Evolutionary conservation across 2,113 vertebrate genomes (phyloP), one percentile per base, ranked within the genome.

Genomic region (Ornithorhynchus anatinus): DNA sequence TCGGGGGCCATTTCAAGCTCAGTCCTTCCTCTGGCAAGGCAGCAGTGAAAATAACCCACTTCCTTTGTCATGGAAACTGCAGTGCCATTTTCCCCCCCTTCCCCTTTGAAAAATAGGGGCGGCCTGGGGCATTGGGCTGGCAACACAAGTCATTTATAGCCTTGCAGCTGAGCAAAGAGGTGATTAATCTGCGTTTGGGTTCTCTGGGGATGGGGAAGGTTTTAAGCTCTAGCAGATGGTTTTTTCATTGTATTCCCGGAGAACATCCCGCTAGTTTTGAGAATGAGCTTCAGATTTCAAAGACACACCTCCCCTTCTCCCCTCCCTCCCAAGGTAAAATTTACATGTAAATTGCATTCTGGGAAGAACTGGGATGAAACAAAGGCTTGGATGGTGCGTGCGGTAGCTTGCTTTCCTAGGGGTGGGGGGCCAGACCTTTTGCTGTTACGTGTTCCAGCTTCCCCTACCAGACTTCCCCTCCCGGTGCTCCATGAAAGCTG

Each of bases 21-120:
- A 16, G 19, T 6, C 23, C 45, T 2, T 0, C 29, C 69, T 51
- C 32, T 47, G 31, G n/a, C 5, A 29, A 58, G 22, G 27, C 16
- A 43, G 16, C 27, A 15, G 13, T 20, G 39, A 38, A 40, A 59
- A 70, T 23, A 67, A 51, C 43, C 29, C 57, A 25, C 33, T 59
- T 6, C 0, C 44, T 37, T 71, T 64, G 43, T 43, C 35, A 39
- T 20, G 5, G 27, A 57, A 36, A 52, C 53, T 11, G 42, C 35
- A 42, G 14, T 52, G 48, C 29, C 22, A 22, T 43, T 31, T 64
- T 72, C 50, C 20, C 53, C 35, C 37, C 44, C 19, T 13, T 25
- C 57, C 6, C 22, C 31, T 78, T 33, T 72, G 70, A 75, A 81
- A 78, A 81, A 64, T 4, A 67, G 62, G 58, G 31, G 31, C 14